phyloP scores from a whole-genome alignment of 2,113 vertebrate genomes.

The Emydocephalus ijimae region DNA sequence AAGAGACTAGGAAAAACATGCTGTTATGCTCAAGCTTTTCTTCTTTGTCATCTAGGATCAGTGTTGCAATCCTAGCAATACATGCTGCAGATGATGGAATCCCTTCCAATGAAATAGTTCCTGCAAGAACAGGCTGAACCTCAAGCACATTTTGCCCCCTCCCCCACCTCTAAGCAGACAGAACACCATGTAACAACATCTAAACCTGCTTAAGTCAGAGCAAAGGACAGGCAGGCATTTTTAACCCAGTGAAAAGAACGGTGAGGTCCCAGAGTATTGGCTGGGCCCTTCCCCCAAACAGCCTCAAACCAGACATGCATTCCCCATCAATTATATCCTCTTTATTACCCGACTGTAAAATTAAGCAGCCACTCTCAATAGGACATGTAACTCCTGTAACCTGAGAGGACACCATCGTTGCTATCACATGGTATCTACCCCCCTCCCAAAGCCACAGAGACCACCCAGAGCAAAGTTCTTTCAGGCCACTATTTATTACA shows the following conservation, averaged over 20 bases:
- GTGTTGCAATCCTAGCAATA: rapidly evolving
- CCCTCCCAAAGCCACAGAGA: not conserved
- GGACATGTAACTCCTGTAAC: slow-evolving; percentile 41
- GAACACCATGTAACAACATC: not conserved
- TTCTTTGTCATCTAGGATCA: not conserved
- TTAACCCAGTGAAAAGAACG: not conserved
- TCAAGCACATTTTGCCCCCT: not conserved
- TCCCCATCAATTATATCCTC: slow-evolving; percentile 58
- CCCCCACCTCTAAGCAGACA: not conserved
- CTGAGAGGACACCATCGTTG: slow-evolving; percentile 17
- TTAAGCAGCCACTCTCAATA: slow-evolving; percentile 58
- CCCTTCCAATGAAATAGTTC: not conserved
- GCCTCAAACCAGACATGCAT: slow-evolving; percentile 29
- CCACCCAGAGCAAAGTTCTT: slow-evolving; percentile 24
- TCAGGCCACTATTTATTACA: not conserved
- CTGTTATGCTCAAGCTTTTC: rapidly evolving
- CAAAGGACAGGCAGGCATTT: not conserved
- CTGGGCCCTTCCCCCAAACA: rapidly evolving
- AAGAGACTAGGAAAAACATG: not conserved
- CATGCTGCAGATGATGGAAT: rapidly evolving
- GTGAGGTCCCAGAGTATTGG: not conserved
- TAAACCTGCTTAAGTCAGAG: not conserved
- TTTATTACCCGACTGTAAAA: slow-evolving; percentile 73
- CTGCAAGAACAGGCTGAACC: rapidly evolving
- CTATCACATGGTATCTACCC: slow-evolving; percentile 13